These are phyloP conservation scores for Scolanthus callimorphus DNA, from an alignment of 92 coral and sea anemone species.

Conservation along the genomic window DNA sequence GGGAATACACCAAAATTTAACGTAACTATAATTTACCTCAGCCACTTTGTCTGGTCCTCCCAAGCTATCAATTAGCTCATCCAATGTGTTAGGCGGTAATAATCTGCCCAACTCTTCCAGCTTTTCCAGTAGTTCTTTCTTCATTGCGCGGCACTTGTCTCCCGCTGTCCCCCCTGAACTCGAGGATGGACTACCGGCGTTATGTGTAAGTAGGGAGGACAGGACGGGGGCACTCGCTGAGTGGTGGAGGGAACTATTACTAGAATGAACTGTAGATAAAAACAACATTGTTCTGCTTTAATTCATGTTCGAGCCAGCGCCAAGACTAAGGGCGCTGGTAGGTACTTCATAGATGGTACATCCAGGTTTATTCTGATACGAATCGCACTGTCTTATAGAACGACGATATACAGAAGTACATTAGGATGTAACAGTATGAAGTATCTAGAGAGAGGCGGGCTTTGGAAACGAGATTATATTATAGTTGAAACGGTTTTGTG, in stretches of 20 bases:
- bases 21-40: slow-evolving; percentile 59
- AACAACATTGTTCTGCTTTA: too few relatives aligned
- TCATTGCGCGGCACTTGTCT: slow-evolving; percentile 87
- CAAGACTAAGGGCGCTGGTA: too few relatives aligned
- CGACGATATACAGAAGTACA: too few relatives aligned
- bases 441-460: too few relatives aligned
- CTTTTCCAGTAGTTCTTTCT: slow-evolving; percentile 72
- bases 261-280: too few relatives aligned
- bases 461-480: too few relatives aligned
- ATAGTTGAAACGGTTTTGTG: too few relatives aligned
- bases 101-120: slow-evolving; percentile 54
- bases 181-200: slow-evolving; percentile 14
- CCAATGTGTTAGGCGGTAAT: slow-evolving; percentile 89
- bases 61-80: slow-evolving; percentile 79
- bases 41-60: slow-evolving; percentile 95
- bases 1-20: not conserved
- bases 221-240: slow-evolving; percentile 86
- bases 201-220: slow-evolving; percentile 30
- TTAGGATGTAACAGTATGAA: too few relatives aligned
- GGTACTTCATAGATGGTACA: too few relatives aligned
- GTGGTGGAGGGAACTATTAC: slow-evolving; percentile 29
- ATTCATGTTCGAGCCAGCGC: too few relatives aligned
- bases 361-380: too few relatives aligned
- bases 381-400: too few relatives aligned
- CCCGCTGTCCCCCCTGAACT: slow-evolving; percentile 31